A percentile compares a stretch with the other conserved stretches of the same genome.
These are phyloP conservation scores for Climacteris rufus DNA, from an alignment of 2,113 vertebrate species.

Conservation along the genomic window DNA sequence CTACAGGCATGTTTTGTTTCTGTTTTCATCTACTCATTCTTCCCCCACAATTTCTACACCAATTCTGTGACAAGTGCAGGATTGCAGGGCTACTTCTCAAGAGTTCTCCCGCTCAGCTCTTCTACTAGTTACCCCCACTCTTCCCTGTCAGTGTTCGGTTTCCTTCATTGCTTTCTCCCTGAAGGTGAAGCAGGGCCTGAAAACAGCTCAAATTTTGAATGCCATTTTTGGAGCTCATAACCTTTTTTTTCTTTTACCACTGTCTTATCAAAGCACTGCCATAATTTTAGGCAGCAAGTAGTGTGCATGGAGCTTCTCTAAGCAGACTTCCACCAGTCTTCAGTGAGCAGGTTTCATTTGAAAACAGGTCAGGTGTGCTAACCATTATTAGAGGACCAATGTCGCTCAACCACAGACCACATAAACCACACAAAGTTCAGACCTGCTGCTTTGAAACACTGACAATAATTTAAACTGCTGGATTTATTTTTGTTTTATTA, in stretches of 20 bases:
- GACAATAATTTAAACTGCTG: not conserved
- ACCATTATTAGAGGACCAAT: not conserved
- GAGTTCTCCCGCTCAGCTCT: not conserved
- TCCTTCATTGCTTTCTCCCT: not conserved
- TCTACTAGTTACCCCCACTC: not conserved
- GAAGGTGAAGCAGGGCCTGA: not conserved
- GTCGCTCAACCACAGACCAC: not conserved
- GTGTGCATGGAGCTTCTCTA: not conserved
- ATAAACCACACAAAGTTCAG: not conserved
- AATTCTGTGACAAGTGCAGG: not conserved
- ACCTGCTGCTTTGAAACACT: not conserved
- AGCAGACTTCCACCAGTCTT: not conserved
- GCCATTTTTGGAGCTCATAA: fast-evolving
- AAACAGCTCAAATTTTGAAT: not conserved
- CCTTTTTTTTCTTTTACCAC: not conserved
- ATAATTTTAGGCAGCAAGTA: not conserved
- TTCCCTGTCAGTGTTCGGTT: not conserved
- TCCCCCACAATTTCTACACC: not conserved
- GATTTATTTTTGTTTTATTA: not conserved
- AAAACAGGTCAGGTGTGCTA: not conserved
- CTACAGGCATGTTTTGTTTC: not conserved
- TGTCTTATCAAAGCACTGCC: not conserved
- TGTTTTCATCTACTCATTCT: not conserved
- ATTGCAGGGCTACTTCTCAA: not conserved
- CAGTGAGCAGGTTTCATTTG: not conserved